Evolutionary conservation across 2,113 vertebrate genomes (phyloP), one percentile per base, ranked within the genome.

Genomic region (Osmerus eperlanus): DNA sequence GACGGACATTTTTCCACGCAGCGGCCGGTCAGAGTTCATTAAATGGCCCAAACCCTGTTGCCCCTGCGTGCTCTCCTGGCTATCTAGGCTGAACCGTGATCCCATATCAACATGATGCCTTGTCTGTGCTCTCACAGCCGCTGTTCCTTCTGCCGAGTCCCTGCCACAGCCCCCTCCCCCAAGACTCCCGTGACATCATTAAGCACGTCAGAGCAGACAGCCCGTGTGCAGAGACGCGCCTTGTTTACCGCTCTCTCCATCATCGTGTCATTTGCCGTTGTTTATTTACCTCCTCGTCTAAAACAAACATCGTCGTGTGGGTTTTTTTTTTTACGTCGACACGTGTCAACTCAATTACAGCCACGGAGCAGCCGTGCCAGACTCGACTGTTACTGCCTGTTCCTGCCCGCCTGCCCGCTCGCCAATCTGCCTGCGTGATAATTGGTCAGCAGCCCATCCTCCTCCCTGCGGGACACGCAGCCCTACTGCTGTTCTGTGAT

Each of bases 381-480:
- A 58, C 16, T 14, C 36, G 62, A 19, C 76, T 80, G 87, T 81
- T 85, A 83, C 83, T 76, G 65, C 32, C 81, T 78, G 79, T 82
- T 47, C 41, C 41, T 47, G 41, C 41, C 41, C 41, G 41, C 41
- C 41, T 47, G 41, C 41, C 7, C 41, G 41, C 41, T 7, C 41
- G 41, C 41, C 41, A 47, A 47, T 5, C 41, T 47, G 41, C 41
- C 41, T 11, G 41, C 41, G 41, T 47, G 41, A 47, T 86, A 87
- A 87, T 87, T 89, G 85, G 80, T 51, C 75, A 16, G 47, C 67
- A 21, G 56, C 21, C 86, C 80, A 76, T 76, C 81, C 69, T 47
- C 53, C 9, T 66, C 65, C n/a, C 60, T 28, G 62, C 54, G 53
- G 55, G 70, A 72, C 65, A 64, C 63, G 63, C 65, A 47, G 77